Evolutionary conservation across 2,113 vertebrate genomes (phyloP).

Genomic region (Procavia capensis): DNA sequence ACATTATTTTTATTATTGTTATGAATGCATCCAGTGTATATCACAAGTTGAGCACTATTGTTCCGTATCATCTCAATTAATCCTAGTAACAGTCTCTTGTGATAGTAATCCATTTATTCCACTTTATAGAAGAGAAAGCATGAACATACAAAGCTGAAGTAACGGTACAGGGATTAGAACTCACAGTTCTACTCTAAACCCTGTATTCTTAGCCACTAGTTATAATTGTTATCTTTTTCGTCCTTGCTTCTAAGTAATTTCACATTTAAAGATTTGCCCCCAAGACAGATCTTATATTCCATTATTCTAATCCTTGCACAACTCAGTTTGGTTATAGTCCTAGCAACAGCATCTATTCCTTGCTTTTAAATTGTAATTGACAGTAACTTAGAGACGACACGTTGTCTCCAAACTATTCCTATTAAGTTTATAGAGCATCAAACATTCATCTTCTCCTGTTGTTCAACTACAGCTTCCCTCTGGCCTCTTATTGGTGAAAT

Average conservation of each 20-base stretch:
- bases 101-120: background rate
- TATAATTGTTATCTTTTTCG: background rate
- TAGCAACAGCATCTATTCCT: constrained; percentile 44
- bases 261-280: background rate
- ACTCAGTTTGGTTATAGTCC: constrained; percentile 40
- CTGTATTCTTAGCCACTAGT: background rate
- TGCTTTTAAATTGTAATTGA: constrained; percentile 63
- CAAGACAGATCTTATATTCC: background rate
- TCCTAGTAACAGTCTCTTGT: background rate
- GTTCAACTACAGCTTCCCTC: constrained; percentile 44
- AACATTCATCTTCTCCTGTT: constrained; percentile 23
- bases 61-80: background rate
- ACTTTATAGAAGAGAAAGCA: background rate
- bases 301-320: constrained; percentile 46
- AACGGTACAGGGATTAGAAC: background rate
- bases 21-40: background rate
- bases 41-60: background rate
- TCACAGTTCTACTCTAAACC: background rate
- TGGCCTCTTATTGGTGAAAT: constrained; percentile 55
- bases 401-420: constrained; percentile 57
- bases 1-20: background rate
- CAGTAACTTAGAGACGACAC: constrained; percentile 61
- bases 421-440: constrained; percentile 38
- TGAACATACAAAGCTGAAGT: background rate
- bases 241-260: background rate